phyloP scores from a whole-genome alignment of 2,888 invertebrate genomes.

The Drosophila infuscata region DNA sequence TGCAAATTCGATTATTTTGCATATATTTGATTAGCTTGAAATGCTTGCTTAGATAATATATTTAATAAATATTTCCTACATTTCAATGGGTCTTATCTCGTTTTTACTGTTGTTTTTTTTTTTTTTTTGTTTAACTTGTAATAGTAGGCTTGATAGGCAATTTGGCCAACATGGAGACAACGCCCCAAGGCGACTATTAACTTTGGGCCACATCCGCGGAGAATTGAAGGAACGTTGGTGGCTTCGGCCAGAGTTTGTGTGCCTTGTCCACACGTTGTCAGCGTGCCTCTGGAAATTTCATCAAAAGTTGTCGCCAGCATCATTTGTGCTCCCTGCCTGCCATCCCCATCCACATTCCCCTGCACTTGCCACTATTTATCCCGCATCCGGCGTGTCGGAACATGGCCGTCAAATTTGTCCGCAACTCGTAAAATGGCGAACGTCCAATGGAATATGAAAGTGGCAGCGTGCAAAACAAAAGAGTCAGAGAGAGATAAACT shows the following conservation, averaged over 20 bases:
- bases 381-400: constrained; percentile 32
- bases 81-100: neutral
- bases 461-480: constrained; percentile 2
- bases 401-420: constrained; percentile 70
- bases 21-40: neutral
- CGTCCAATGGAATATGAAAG: constrained; percentile 51
- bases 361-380: constrained; percentile 6
- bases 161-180: constrained; percentile 20
- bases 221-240: constrained; percentile 31
- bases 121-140: constrained; percentile 2
- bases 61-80: neutral
- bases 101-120: neutral
- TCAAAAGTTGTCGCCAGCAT: constrained; percentile 58
- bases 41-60: neutral
- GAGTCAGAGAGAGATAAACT: constrained; percentile 4
- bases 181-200: constrained; percentile 45
- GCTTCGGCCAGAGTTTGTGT: constrained; percentile 11
- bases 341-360: constrained; percentile 10
- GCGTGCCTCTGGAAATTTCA: constrained; percentile 45
- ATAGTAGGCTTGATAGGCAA: constrained; percentile 23
- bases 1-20: neutral
- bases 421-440: constrained; percentile 65
- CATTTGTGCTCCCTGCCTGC: constrained; percentile 15
- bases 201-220: constrained; percentile 53
- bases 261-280: constrained; percentile 41